These are phyloP conservation scores for Hypomecis atomaria DNA, from an alignment of 2,888 invertebrate genomes.

Conservation along the genomic window DNA sequence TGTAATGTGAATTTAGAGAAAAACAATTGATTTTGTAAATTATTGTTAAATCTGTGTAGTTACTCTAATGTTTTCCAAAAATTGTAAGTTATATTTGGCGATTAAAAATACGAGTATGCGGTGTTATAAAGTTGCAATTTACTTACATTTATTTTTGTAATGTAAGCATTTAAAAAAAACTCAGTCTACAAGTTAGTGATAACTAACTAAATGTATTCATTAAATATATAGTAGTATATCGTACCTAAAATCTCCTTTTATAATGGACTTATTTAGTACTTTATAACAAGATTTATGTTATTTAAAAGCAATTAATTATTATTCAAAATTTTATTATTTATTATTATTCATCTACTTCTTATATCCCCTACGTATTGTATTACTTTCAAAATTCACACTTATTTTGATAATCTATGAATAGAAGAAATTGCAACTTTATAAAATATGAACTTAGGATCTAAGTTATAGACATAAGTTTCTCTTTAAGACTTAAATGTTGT, in stretches of 20 bases:
- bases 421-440: slow-evolving; percentile 33
- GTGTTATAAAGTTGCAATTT: slow-evolving; percentile 34
- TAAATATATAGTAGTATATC: too few species aligned
- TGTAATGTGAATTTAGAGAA: slow-evolving; percentile 15
- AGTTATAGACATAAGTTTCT: slow-evolving; percentile 40
- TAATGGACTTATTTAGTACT: too few species aligned
- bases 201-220: neutral
- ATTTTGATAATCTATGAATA: neutral
- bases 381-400: too few species aligned
- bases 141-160: neutral
- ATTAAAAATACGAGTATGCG: slow-evolving; percentile 13
- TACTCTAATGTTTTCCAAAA: slow-evolving; percentile 26
- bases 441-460: slow-evolving; percentile 19
- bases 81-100: slow-evolving; percentile 31
- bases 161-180: too few species aligned
- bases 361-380: too few species aligned
- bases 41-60: slow-evolving; percentile 36
- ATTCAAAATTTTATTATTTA: neutral
- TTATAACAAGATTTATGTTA: neutral
- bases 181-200: too few species aligned
- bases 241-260: too few species aligned
- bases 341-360: neutral
- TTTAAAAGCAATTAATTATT: too few species aligned
- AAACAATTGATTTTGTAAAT: slow-evolving; percentile 34
- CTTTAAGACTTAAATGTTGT: slow-evolving; percentile 46